A percentile compares a stretch with the other conserved stretches of the same genome.
These are phyloP conservation scores for Macrophya annulata DNA, from an alignment of 2,888 invertebrate species.

Conservation along the genomic window DNA sequence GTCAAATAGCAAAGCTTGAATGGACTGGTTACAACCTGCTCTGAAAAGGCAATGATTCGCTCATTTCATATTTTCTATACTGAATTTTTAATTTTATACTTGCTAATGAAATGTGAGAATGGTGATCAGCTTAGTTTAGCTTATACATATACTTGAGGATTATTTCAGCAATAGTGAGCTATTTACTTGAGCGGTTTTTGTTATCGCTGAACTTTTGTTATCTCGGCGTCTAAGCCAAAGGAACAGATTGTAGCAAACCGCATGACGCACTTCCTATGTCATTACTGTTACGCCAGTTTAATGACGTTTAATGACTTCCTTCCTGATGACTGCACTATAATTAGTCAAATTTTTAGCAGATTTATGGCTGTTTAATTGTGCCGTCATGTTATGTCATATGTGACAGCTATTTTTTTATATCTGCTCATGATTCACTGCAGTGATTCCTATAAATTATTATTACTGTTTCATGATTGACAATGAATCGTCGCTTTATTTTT, in stretches of 20 bases:
- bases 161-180: not conserved
- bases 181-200: not conserved
- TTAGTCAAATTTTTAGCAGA: not conserved
- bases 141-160: not conserved
- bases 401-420: not conserved
- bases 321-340: not conserved
- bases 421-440: not conserved
- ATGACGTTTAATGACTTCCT: conserved; percentile 41
- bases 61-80: not conserved
- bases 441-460: not conserved
- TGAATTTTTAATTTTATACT: not conserved
- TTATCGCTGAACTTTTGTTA: conserved; percentile 8
- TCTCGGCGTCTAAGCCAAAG: not conserved
- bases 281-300: conserved; percentile 60
- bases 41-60: not conserved
- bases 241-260: not conserved
- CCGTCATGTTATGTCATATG: not conserved
- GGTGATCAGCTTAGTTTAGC: not conserved
- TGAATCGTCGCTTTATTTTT: not conserved
- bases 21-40: not conserved
- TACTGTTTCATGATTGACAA: not conserved
- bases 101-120: not conserved
- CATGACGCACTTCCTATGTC: conserved; percentile 21
- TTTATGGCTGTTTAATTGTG: not conserved
- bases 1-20: not conserved